These are phyloP conservation scores for Osmerus mordax DNA, from an alignment of 2,113 vertebrate genomes.

Conservation along the genomic window DNA sequence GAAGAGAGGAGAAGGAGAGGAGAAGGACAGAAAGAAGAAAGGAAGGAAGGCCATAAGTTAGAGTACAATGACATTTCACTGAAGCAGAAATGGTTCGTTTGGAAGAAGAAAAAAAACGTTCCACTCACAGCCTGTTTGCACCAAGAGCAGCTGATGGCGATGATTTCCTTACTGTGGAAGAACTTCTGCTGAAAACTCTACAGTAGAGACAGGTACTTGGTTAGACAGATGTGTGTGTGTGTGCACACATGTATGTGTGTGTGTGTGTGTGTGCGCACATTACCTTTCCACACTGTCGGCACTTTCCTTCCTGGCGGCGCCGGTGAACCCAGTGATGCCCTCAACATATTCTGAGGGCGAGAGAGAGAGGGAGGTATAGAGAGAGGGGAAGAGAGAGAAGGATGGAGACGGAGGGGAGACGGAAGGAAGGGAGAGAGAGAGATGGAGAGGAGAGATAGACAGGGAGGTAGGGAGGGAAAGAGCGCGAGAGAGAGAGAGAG, in stretches of 20 bases:
- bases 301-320: constrained; percentile 93
- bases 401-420: background rate
- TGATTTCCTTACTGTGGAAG: constrained; percentile 98
- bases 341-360: constrained; percentile 78
- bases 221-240: background rate
- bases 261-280: constrained; percentile 23
- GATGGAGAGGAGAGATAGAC: background rate
- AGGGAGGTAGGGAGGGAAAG: constrained; percentile 2
- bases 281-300: constrained; percentile 97
- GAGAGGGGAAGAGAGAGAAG: background rate
- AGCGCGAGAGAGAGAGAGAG: background rate
- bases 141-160: constrained; percentile 98
- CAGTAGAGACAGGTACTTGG: constrained; percentile 25
- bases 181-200: constrained; percentile 99
- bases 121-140: constrained; percentile 95
- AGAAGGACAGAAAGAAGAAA: too few species aligned
- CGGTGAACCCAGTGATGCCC: constrained; percentile 99
- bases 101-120: too few species aligned
- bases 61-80: too few species aligned
- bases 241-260: constrained; percentile 8
- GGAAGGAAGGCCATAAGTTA: too few species aligned
- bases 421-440: background rate
- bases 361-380: background rate
- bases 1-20: too few species aligned
- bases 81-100: too few species aligned